Conservation (phyloP, 2,113 vertebrate genomes). For the Eulemur macaco region DNA sequence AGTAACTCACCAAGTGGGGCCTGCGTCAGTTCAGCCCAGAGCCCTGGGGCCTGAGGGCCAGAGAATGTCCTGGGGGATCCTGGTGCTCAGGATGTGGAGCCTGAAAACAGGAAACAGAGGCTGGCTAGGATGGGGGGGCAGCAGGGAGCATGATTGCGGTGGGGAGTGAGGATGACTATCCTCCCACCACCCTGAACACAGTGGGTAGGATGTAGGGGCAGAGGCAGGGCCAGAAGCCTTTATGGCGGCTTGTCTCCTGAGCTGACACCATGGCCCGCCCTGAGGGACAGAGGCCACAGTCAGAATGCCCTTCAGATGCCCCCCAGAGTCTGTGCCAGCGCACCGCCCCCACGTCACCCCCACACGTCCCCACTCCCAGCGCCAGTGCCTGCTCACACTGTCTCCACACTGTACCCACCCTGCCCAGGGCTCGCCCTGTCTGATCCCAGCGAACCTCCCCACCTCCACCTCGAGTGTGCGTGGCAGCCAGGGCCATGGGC, state of each 20-base stretch:
- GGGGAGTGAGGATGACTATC: not conserved
- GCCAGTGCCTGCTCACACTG: not conserved
- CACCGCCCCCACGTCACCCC: not conserved
- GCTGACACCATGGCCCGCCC: not conserved
- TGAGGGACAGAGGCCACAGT: not conserved
- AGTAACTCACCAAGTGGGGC: constrained; percentile 12
- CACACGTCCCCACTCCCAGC: not conserved
- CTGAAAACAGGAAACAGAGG: constrained; percentile 32
- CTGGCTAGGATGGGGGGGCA: not conserved
- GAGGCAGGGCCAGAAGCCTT: not conserved
- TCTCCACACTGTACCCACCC: not conserved
- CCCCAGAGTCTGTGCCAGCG: not conserved
- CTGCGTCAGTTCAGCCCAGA: not conserved
- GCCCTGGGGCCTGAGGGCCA: not conserved
- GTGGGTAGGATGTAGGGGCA: too few relatives aligned
- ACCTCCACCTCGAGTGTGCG: not conserved
- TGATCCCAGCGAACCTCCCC: not conserved
- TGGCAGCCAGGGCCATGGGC: not conserved
- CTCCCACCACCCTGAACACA: not conserved
- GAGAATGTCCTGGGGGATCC: not conserved
- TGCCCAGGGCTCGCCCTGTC: not conserved
- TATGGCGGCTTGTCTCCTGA: not conserved
- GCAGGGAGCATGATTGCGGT: accelerated
- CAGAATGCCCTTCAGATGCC: not conserved
- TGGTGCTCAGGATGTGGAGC: not conserved